Evolutionary conservation across 92 coral and sea anemone species (phyloP), one percentile per base, ranked within the genome.

Genomic region (Pocillopora grandis): DNA sequence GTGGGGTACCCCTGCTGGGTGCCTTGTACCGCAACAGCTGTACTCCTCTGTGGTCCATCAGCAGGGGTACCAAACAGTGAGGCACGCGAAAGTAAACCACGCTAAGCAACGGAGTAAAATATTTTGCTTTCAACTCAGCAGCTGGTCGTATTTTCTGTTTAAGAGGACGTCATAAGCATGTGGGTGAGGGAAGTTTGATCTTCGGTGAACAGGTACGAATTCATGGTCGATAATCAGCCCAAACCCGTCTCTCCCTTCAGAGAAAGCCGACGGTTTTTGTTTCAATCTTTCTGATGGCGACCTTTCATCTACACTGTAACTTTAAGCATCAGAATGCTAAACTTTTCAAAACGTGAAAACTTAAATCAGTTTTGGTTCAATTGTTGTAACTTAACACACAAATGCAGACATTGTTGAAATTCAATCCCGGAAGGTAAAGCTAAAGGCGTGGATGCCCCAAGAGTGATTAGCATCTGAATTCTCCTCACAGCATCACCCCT

Each of bases 1-100:
- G 52, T 42, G 52, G 52, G 52, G 8, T 42, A 7, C 52, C 52
- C 52, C 52, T 42, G 52, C 8, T 42, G 52, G 52, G 66, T 37
- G 58, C 42, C 20, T 33, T 9, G 60, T 33, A 71, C 85, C 68
- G 70, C 67, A 59, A 36, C 85, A 70, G 85, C 77, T 81, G 85
- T 58, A 77, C 9, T 5, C 15, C 85, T 19, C 70, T 20, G 77
- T 59, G 58, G 58, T 20, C 13, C 49, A 68, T 10, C 85, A 81
- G 85, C 77, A 23, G 77, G 77, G 12, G 20, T 70, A 81, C 21
- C 70, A 19, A 57, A 19, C 76, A 81, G 59, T 59, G 35, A 71
- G 37, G n/a, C 77, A 61, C 78, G 78, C 35, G 31, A 48, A 52
- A 12, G 10, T 23, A 36, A 3, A 37, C 68, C 77, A 71, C 69